Conservation (phyloP, 2,113 vertebrate genomes). For the Ptyas mucosa region DNA sequence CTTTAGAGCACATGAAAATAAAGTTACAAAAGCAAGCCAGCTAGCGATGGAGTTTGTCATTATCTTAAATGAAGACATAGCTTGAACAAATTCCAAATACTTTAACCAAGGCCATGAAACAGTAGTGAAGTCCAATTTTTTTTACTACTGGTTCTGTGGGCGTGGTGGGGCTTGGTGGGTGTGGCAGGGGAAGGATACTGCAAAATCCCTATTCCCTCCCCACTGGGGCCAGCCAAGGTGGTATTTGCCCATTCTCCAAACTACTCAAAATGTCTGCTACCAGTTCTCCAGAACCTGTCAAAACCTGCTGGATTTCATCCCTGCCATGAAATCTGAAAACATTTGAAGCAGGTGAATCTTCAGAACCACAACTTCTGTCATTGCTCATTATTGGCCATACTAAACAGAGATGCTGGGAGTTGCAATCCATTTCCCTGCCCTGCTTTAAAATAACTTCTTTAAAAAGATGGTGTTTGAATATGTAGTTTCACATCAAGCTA, state of each 20-base stretch:
- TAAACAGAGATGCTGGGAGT: neutral
- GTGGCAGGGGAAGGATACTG: too few species aligned
- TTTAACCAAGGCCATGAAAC: neutral
- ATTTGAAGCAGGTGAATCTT: neutral
- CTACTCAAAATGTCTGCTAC: too few species aligned
- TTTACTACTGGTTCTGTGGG: too few species aligned
- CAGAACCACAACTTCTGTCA: neutral
- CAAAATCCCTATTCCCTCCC: too few species aligned
- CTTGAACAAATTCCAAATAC: neutral
- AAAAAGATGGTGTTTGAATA: neutral
- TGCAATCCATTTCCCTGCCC: neutral
- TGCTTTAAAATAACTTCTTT: neutral
- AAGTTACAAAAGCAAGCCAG: neutral
- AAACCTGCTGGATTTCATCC: too few species aligned
- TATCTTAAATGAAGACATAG: neutral
- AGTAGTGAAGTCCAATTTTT: too few species aligned
- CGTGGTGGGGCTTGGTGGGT: too few species aligned
- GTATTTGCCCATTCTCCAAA: too few species aligned
- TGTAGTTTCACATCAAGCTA: neutral
- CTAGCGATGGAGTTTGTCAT: neutral
- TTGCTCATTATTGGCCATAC: neutral
- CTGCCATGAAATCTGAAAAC: neutral
- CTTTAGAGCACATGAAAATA: neutral
- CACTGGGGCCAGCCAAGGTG: too few species aligned
- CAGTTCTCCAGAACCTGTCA: too few species aligned